Percentiles rank a stretch among this genome's conserved stretches.
These are phyloP conservation scores for Horisme vitalbata DNA, from an alignment of 2,888 invertebrate species.

Conservation along the genomic window DNA sequence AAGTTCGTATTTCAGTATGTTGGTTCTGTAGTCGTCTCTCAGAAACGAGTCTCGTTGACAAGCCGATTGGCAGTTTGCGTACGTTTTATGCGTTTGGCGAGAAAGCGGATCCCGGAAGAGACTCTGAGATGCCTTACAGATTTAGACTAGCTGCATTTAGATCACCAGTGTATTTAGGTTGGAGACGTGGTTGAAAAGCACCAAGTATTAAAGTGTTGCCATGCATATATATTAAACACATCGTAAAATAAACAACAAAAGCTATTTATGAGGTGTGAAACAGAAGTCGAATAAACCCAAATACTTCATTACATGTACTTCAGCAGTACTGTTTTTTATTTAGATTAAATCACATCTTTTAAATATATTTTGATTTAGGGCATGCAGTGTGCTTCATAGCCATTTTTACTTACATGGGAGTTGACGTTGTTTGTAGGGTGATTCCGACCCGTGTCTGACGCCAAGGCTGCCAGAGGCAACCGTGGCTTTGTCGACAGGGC, in stretches of 20 bases:
- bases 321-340: not conserved
- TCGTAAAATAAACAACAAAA: conserved; percentile 26
- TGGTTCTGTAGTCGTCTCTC: conserved; percentile 54
- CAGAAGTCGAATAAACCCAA: conserved; percentile 26
- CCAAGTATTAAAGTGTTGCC: conserved; percentile 29
- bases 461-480: conserved; percentile 68
- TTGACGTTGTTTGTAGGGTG: conserved; percentile 78
- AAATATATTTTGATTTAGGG: conserved; percentile 12
- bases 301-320: conserved; percentile 11
- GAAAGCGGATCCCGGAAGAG: conserved; percentile 73
- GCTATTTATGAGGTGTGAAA: conserved; percentile 32
- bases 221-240: conserved; percentile 32
- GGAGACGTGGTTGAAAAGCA: conserved; percentile 37
- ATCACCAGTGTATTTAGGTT: conserved; percentile 63
- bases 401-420: conserved; percentile 70
- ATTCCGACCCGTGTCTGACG: conserved; percentile 68
- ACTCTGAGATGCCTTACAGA: conserved; percentile 63
- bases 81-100: conserved; percentile 71
- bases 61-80: conserved; percentile 69
- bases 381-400: conserved; percentile 7
- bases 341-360: conserved; percentile 1
- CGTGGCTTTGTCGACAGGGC: conserved; percentile 77
- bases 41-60: conserved; percentile 62
- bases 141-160: conserved; percentile 75
- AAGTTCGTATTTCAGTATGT: conserved; percentile 57